A percentile compares a stretch with the other conserved stretches of the same genome.
Conservation (phyloP, 2,888 invertebrate genomes). For the Apomyelois bistriatella region DNA sequence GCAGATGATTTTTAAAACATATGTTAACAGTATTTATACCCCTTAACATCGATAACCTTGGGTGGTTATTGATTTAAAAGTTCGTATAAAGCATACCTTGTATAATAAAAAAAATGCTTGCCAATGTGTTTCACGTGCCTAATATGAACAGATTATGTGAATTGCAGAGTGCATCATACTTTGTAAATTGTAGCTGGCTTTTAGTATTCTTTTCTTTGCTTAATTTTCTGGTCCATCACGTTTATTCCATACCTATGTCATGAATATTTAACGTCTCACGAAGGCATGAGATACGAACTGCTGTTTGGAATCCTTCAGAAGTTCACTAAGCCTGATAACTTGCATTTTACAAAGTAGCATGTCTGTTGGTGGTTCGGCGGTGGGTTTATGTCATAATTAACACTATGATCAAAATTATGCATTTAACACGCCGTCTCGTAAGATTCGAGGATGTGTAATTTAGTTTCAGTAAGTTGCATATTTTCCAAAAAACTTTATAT, state of each 20-base stretch:
- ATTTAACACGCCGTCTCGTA: conserved; percentile 50
- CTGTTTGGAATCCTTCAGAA: background rate
- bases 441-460: conserved; percentile 38
- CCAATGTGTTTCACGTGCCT: background rate
- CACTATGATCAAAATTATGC: conserved; percentile 38
- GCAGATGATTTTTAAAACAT: too few species aligned
- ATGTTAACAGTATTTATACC: background rate
- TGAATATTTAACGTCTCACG: too few species aligned
- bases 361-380: conserved; percentile 61
- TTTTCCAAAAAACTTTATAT: too few species aligned
- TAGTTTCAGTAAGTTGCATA: background rate
- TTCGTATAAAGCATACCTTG: background rate
- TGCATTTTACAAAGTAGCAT: conserved; percentile 34
- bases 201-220: background rate
- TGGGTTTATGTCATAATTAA: conserved; percentile 76
- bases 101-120: background rate
- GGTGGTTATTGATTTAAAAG: background rate
- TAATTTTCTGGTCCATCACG: too few species aligned
- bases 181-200: background rate
- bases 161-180: background rate
- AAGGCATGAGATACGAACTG: background rate
- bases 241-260: too few species aligned
- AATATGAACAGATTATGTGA: background rate
- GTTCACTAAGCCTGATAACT: background rate
- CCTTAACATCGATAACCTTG: background rate